Percentiles rank a stretch among this genome's conserved stretches.
phyloP scores from a whole-genome alignment of 2,113 vertebrate species.

The Camelus dromedarius region DNA sequence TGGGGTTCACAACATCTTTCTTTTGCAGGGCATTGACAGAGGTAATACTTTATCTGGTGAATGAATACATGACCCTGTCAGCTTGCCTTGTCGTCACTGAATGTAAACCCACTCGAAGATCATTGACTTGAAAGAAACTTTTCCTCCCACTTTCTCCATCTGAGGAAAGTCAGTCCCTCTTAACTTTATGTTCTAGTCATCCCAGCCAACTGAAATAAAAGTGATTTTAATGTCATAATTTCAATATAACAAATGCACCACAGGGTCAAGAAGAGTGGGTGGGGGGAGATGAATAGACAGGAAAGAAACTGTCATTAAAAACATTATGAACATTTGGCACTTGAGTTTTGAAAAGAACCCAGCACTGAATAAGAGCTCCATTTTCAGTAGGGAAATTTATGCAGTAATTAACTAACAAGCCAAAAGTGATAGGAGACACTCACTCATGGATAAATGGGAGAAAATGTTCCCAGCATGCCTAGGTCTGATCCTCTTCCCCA shows the following conservation, averaged over 20 bases:
- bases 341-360: conserved; percentile 24
- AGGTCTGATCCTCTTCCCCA: neutral
- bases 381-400: conserved; percentile 40
- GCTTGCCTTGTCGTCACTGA: neutral
- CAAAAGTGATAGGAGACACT: conserved; percentile 9
- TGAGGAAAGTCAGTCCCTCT: conserved; percentile 26
- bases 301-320: conserved; percentile 2
- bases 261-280: neutral
- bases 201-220: conserved; percentile 44
- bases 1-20: neutral
- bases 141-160: conserved; percentile 53
- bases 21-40: neutral
- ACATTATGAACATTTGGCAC: neutral
- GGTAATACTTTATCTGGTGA: neutral
- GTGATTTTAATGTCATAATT: conserved; percentile 52
- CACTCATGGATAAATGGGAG: neutral
- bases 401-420: conserved; percentile 36
- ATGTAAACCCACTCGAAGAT: neutral
- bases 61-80: neutral
- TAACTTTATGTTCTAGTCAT: conserved; percentile 15
- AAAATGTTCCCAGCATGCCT: neutral
- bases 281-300: neutral
- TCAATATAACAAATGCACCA: neutral
- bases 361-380: neutral
- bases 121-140: neutral